Evolutionary conservation across 1,140 invertebrate genomes (phyloP), one percentile per base, ranked within the genome.

Genomic region (Varroa destructor): DNA sequence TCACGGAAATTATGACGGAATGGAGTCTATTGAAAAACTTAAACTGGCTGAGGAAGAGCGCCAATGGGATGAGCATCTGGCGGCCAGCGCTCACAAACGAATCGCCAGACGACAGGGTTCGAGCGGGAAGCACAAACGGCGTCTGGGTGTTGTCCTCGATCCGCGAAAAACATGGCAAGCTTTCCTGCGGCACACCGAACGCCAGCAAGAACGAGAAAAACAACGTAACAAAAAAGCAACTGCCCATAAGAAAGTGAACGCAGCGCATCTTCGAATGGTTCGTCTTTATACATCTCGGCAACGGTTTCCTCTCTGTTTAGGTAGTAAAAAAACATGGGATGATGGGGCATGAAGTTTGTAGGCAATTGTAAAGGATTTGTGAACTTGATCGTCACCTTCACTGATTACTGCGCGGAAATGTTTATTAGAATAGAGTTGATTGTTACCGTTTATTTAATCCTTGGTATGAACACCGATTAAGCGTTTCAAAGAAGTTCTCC

Each of bases 181-280:
- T 8, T 67, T 67, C 61, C 36, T 67, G 46, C 61, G 61, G 40
- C 61, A 67, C 37, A 67, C 61, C 14, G 61, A 67, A 46, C 61
- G 40, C 61, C 61, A 67, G 37, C 40, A 40, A 2, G 40, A 40
- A 2, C 40, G 46, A 12, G 61, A 67, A 2, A 67, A 67, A 37
- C 40, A 67, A 37, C 40, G 46, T 14, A 58, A 6, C 25, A 36
- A 6, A 58, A 46, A 12, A 40, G 10, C 12, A 46, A 14, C 61
- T 67, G 12, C 61, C 12, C 12, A 14, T 3, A 67, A 67, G 61
- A 67, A 67, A 40, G 36, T 67, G 1, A 40, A 12, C 1, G 10
- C 12, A 40, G 14, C 10, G 61, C 40, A 36, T 67, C 61, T 67
- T 1, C 61, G 61, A 14, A 67, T 40, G 12, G 61, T 67, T 12